phyloP scores from a whole-genome alignment of 2,797 vertebrate species.

The Eulemur mongoz region DNA sequence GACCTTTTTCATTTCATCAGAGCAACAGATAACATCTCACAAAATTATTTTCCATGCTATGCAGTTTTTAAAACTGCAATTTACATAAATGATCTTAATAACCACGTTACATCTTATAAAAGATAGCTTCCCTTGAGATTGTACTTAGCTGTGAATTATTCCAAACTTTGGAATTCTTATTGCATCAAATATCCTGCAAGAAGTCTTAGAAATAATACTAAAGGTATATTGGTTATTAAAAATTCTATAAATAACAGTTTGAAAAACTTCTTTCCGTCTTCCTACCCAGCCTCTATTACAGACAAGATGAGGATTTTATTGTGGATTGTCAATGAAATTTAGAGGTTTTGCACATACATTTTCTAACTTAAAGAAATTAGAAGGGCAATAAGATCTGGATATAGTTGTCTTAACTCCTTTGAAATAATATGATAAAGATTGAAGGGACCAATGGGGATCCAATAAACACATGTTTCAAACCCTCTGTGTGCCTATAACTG shows the following conservation, averaged over 20 bases:
- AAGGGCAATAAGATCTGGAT: neutral
- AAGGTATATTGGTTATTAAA: constrained; percentile 11
- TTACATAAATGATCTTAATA: constrained; percentile 29
- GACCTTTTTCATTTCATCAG: neutral
- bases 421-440: neutral
- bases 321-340: neutral
- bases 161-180: constrained; percentile 5
- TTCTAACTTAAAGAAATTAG: neutral
- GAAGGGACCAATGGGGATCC: neutral
- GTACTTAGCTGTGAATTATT: constrained; percentile 20
- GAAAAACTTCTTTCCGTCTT: neutral
- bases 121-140: neutral
- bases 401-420: neutral
- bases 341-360: neutral
- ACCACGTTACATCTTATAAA: neutral
- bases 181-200: neutral
- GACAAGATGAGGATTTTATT: neutral
- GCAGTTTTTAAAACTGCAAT: neutral
- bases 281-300: neutral
- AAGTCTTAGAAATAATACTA: constrained; percentile 2
- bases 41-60: neutral
- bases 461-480: neutral
- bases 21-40: neutral
- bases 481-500: neutral
- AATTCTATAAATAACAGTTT: neutral